Evolutionary conservation across 1,140 invertebrate genomes (phyloP), one percentile per base, ranked within the genome.

Genomic region (Heliconius melpomene): DNA sequence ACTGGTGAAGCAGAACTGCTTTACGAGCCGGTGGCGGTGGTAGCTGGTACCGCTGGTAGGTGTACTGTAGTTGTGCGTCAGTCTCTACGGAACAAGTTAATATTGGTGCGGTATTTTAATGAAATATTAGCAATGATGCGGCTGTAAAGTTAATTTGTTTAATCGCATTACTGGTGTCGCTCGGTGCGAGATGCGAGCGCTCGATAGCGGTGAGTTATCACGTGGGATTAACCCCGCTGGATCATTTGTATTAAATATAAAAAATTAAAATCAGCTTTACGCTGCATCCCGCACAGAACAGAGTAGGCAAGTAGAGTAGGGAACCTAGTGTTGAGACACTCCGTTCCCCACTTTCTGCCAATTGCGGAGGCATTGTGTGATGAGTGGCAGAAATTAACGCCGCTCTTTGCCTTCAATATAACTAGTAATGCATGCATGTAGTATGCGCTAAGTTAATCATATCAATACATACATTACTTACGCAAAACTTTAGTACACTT

Each of bases 161-260:
- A 60, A 75, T 76, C 60, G 60, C 57, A 76, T 76, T 70, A 76
- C 70, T 50, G 38, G 75, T 76, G 60, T 60, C 38, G 57, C 7
- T 13, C 52, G 52, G 13, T 66, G 40, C 40, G 40, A 40, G 40
- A 40, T 40, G 40, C 40, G 40, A 46, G 40, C 13, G 57, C 38
- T 38, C 75, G 75, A 76, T 76, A 71, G 60, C 60, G 60, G 20
- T 40, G 26, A 29, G 46, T 76, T 70, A 46, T 70, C 50, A 18
- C 20, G 75, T 20, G 18, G 18, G 38, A 71, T 76, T 46, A 46
- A 75, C 36, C 60, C 57, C 75, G 75, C 23, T 11, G 54, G 60
- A 26, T 5, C 20, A 76, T 76, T 50, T 70, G 26, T 76, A 76
- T 32, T 32, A 32, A 32, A 32, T 32, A 32, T 32, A 32, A 32